Conservation (phyloP, 2,888 invertebrate genomes). For the Linyphia triangularis region DNA sequence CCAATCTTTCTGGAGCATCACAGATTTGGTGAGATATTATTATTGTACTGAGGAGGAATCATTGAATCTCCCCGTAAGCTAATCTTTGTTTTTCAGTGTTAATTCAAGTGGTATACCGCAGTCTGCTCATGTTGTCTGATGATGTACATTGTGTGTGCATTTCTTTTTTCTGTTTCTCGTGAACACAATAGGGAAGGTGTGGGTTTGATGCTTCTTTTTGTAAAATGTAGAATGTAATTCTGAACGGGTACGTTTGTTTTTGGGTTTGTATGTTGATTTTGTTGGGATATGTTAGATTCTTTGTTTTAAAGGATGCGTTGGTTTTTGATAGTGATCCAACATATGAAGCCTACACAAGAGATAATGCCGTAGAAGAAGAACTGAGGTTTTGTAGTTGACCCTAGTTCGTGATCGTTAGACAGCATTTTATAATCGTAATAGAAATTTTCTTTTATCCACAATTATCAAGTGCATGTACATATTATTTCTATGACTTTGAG, state of each 20-base stretch:
- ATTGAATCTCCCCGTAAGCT: neutral
- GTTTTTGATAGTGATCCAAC: neutral
- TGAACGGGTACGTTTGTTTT: too few relatives aligned
- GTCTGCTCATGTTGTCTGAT: neutral
- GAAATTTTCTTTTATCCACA: too few relatives aligned
- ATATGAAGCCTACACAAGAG: neutral
- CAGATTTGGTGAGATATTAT: constrained; percentile 25
- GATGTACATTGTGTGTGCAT: neutral
- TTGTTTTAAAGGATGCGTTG: neutral
- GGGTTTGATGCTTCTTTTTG: neutral
- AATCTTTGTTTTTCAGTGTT: constrained; percentile 32
- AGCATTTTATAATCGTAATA: neutral
- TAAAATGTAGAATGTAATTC: neutral
- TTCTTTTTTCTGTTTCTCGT: neutral
- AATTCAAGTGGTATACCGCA: constrained; percentile 14
- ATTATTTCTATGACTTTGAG: too few relatives aligned
- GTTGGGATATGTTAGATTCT: neutral
- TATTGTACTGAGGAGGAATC: neutral
- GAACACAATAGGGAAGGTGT: neutral
- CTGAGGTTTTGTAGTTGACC: neutral
- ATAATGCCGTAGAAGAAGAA: neutral
- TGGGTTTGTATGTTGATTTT: neutral
- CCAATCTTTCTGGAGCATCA: constrained; percentile 40
- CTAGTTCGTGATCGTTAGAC: neutral
- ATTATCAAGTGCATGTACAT: too few relatives aligned